Base-by-base conservation (phyloP, 2,888 invertebrate genomes). In the Urechis unicinctus region DNA sequence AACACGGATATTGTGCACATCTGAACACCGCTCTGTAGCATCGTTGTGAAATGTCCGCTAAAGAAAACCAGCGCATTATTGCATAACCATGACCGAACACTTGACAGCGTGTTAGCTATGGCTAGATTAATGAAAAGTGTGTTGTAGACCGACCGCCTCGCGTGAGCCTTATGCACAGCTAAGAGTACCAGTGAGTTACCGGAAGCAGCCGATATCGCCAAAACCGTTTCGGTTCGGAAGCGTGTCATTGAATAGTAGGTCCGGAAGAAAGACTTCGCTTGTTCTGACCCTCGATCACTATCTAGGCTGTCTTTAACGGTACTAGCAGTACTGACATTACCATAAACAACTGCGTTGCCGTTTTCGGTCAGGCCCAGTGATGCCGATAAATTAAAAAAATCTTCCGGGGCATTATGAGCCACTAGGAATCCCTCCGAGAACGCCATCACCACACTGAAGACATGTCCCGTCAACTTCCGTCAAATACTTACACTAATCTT, bases 111-210 rank as follows among this genome's bases (percentile, higher is more conserved):
- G 55, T 63, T 63, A 29, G 55, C 59, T 1, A 58, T 36, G 5
- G 58, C 52, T 48, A 64, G 49, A 50, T 63, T 64, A 42, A 53
- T 41, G 52, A 61, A 63, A 22, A 61, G 55, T 17, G 53, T 52
- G 31, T 56, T 55, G 48, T 63, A 63, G 25, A 59, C 53, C 1
- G 61, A 62, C 42, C 52, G 44, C 29, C 52, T n/a, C 30, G 13
- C 5, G 5, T 5, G 4, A 17, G 41, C n/a, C 25, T 41, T 29
- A 9, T 43, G 36, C 29, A 61, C 30, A 21, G 50, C 47, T 3
- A 55, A 21, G 26, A 59, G 50, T 28, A 59, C 60, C n/a, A 52
- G 21, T 3, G 30, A 30, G 49, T 61, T 61, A 21, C 43, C 24
- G 5, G 30, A 17, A 0, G 43, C 52, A 9, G 51, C 41, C 17